These are phyloP conservation scores for Heliconius himera DNA, from an alignment of 1,140 invertebrate species.

Conservation along the genomic window DNA sequence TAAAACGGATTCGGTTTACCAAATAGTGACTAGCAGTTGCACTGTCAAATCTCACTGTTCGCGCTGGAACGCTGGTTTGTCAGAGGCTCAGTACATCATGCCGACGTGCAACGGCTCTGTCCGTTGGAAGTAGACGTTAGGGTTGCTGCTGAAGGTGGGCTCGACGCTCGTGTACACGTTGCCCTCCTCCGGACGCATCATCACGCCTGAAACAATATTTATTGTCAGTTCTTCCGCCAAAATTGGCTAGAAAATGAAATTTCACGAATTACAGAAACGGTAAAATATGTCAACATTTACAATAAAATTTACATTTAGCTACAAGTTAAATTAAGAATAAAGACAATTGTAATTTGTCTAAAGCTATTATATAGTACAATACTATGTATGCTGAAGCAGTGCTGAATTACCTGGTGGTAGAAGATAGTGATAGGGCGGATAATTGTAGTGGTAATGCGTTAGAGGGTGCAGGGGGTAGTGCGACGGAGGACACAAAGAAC, in stretches of 20 bases:
- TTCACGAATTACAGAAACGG: not conserved
- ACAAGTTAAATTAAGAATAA: not conserved
- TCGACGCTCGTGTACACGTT: slow-evolving; percentile 91
- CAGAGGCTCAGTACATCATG: slow-evolving; percentile 89
- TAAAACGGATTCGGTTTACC: no score
- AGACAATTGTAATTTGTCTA: not conserved
- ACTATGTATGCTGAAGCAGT: slow-evolving; percentile 16
- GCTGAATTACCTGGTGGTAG: slow-evolving; percentile 76
- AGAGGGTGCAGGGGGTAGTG: slow-evolving; percentile 76
- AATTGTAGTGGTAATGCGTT: slow-evolving; percentile 80
- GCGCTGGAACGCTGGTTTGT: slow-evolving; percentile 73
- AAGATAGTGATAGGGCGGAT: slow-evolving; percentile 73
- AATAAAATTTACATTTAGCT: no score
- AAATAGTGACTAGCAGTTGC: slow-evolving; percentile 47
- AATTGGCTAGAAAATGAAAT: not conserved
- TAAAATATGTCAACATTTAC: not conserved
- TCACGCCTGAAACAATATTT: slow-evolving; percentile 82
- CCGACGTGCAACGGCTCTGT: slow-evolving; percentile 88
- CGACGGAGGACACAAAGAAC: slow-evolving; percentile 74
- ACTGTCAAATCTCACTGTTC: slow-evolving; percentile 78
- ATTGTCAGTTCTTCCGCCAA: slow-evolving; percentile 36
- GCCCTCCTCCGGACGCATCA: slow-evolving; percentile 89
- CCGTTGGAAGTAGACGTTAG: slow-evolving; percentile 92
- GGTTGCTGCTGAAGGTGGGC: slow-evolving; percentile 91
- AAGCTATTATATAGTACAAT: not conserved